phyloP scores from a whole-genome alignment of 2,888 invertebrate genomes.

The Corythucha ciliata region DNA sequence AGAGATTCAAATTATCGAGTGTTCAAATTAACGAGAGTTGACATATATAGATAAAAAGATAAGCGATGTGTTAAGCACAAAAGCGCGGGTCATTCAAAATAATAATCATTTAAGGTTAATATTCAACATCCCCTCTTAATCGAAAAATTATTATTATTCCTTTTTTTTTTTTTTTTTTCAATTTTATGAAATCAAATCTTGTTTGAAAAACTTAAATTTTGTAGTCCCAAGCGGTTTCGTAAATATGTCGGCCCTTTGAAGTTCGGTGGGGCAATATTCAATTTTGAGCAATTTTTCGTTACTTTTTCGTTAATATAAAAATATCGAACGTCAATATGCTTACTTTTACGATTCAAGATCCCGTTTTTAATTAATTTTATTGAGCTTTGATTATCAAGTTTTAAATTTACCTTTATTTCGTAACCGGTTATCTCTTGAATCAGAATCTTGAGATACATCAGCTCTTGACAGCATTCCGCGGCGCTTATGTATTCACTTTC shows the following conservation, averaged over 20 bases:
- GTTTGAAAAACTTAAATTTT: conserved; percentile 15
- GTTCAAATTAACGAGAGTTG: too few relatives aligned
- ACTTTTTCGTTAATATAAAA: conserved; percentile 29
- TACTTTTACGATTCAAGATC: conserved; percentile 26
- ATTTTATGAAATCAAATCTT: conserved; percentile 1
- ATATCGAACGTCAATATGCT: conserved; percentile 32
- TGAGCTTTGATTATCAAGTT: conserved; percentile 31
- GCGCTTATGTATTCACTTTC: conserved; percentile 19
- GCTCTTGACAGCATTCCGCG: conserved; percentile 8
- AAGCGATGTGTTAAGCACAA: too few relatives aligned
- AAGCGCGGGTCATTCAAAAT: too few relatives aligned
- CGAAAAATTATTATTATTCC: background rate
- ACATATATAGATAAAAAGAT: too few relatives aligned
- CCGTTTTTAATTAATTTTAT: conserved; percentile 26
- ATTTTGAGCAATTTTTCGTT: conserved; percentile 22
- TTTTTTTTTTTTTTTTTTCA: too few relatives aligned
- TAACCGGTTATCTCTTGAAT: conserved; percentile 14
- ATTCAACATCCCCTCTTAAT: conserved; percentile 18
- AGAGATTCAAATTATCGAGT: too few relatives aligned
- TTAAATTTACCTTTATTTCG: conserved; percentile 1
- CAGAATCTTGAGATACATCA: conserved; percentile 11
- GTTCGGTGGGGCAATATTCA: conserved; percentile 25
- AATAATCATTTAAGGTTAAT: too few relatives aligned
- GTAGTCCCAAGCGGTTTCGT: conserved; percentile 23
- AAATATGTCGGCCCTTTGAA: conserved; percentile 27